These are phyloP conservation scores for Rhinella marina DNA, from an alignment of 2,797 vertebrate species.

Conservation along the genomic window DNA sequence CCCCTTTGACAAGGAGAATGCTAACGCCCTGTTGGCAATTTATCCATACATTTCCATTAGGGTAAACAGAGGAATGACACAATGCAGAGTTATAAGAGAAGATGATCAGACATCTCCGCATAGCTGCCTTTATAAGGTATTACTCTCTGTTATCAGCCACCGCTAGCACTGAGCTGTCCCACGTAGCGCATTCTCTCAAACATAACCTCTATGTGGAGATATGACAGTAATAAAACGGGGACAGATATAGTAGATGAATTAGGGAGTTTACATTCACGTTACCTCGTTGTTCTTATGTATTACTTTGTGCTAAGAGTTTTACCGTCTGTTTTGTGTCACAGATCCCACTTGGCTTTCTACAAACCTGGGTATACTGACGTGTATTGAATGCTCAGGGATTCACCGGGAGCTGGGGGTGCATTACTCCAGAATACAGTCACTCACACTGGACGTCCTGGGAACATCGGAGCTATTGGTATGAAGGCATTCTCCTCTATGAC, in stretches of 20 bases:
- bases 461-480: slow-evolving; percentile 97
- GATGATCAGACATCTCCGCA: too few species aligned
- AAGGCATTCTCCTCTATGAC: not conserved
- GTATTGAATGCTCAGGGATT: slow-evolving; percentile 98
- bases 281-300: not conserved
- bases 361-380: slow-evolving; percentile 96
- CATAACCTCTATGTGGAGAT: not conserved
- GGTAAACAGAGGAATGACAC: too few species aligned
- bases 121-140: too few species aligned
- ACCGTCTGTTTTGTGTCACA: slow-evolving; percentile 64
- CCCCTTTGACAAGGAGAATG: too few species aligned
- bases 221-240: not conserved
- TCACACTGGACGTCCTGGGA: slow-evolving; percentile 94
- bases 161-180: too few species aligned
- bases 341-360: slow-evolving; percentile 98
- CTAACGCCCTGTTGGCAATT: too few species aligned
- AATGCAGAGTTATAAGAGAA: too few species aligned
- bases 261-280: not conserved
- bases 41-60: too few species aligned
- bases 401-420: slow-evolving; percentile 97
- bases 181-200: too few species aligned
- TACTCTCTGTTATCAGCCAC: too few species aligned
- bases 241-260: not conserved
- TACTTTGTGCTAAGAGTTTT: not conserved
- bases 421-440: slow-evolving; percentile 97